Evolutionary conservation across 2,797 vertebrate species (phyloP), one percentile per base, ranked within the genome.

Genomic region (Manis javanica): DNA sequence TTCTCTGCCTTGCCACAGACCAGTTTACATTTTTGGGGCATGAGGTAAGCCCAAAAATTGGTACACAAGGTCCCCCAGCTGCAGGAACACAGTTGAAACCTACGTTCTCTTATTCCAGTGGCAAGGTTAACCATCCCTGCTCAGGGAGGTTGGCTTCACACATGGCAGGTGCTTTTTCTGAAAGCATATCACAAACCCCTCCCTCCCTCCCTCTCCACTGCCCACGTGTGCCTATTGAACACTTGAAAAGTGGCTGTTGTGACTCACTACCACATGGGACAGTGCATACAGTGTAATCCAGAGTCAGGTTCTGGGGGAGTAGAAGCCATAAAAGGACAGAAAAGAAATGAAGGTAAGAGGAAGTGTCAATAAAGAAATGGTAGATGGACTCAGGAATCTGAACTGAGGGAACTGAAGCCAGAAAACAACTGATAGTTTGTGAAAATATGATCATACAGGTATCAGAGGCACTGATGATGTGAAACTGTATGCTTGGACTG

Each of bases 241-340:
- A 8, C 9, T 42, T 74, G 71, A 59, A 49, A 29, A 18, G 18
- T 59, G 29, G 1, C 16, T 29, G 14, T 12, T 21, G 21, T 49
- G 51, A 79, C 59, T 5, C 51, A 23, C 26, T 55, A 53, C 29
- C 55, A 53, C 24, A 68, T 1, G 69, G 55, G 46, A 19, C 55
- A 29, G 15, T 3, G 1, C 0, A 0, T 24, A 10, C 0, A 23
- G 29, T 26, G 24, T 0, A 13, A 66, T 3, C 39, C 29, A 24
- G 19, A 53, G 16, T 37, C 61, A 75, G 59, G 26, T 21, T 72
- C 66, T 42, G 26, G 3, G 4, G 26, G 23, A 26, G 15, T 37
- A 63, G n/a, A 49, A 66, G 34, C 16, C 63, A 57, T 5, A 61
- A 51, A 34, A 77, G 10, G 24, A 71, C 79, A 59, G 15, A 37